Conservation (phyloP, 2,113 vertebrate species). For the Brachirus orientalis region DNA sequence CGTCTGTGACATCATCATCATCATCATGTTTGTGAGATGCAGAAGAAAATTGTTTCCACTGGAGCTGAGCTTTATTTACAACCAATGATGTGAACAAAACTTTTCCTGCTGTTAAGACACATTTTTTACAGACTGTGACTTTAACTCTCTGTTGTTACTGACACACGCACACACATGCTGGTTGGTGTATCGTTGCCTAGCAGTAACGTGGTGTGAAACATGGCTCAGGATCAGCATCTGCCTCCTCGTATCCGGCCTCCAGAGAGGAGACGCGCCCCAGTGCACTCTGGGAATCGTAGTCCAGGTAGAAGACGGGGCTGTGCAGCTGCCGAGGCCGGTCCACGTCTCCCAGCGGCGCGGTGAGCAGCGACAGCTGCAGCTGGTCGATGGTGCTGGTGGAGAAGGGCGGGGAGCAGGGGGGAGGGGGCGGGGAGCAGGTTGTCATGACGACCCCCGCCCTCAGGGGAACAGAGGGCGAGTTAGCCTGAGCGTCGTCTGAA, state of each 20-base stretch:
- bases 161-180: too few relatives aligned
- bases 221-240: constrained; percentile 2
- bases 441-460: constrained; percentile 19
- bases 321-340: constrained; percentile 20
- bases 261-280: constrained; percentile 46
- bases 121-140: too few relatives aligned
- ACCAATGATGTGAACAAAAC: not conserved
- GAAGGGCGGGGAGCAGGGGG: constrained; percentile 26
- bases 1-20: too few relatives aligned
- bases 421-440: constrained; percentile 14
- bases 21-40: too few relatives aligned
- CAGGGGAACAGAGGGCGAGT: constrained; percentile 23
- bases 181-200: constrained; percentile 10
- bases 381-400: constrained; percentile 76
- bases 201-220: constrained; percentile 44
- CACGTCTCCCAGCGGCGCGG: constrained; percentile 46
- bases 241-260: constrained; percentile 33
- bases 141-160: too few relatives aligned
- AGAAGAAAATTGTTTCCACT: too few relatives aligned
- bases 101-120: too few relatives aligned
- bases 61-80: too few relatives aligned
- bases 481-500: constrained; percentile 63
- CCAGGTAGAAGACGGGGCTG: constrained; percentile 45
- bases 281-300: constrained; percentile 63
- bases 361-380: constrained; percentile 72